Conservation (phyloP, 2,888 invertebrate species). For the Harpalus rufipes region DNA sequence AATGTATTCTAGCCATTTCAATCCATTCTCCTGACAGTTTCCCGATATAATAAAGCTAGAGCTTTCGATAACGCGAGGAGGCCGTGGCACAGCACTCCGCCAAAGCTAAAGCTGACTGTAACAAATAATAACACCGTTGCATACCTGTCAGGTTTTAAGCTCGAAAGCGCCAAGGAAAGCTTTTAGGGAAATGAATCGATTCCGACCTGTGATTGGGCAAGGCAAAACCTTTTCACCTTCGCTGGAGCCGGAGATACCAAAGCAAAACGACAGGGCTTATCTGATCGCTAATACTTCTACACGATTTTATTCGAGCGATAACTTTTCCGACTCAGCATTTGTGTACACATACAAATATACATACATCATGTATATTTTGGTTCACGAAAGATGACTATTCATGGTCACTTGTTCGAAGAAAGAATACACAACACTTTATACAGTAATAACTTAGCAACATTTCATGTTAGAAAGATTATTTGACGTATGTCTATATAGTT, state of each 20-base stretch:
- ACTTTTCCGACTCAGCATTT: not conserved
- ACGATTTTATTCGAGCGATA: not conserved
- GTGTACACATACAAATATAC: not conserved
- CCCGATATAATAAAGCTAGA: slow-evolving; percentile 52
- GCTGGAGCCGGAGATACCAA: not conserved
- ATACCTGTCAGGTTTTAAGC: slow-evolving; percentile 52
- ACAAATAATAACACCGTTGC: slow-evolving; percentile 53
- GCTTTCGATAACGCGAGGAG: slow-evolving; percentile 48
- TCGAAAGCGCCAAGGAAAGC: slow-evolving; percentile 37
- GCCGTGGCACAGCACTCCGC: slow-evolving; percentile 25
- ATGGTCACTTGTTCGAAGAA: no score
- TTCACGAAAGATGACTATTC: no score
- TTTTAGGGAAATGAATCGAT: slow-evolving; percentile 58
- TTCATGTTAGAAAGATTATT: no score
- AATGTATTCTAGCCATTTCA: slow-evolving; percentile 56
- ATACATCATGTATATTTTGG: not conserved
- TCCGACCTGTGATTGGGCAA: slow-evolving; percentile 17
- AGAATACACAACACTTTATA: no score
- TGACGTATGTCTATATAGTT: no score
- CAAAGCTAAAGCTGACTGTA: slow-evolving; percentile 35
- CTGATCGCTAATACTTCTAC: not conserved
- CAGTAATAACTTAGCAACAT: no score
- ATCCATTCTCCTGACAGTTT: slow-evolving; percentile 55
- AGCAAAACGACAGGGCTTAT: not conserved
- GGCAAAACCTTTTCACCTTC: not conserved